A percentile compares a stretch with the other conserved stretches of the same genome.
Evolutionary conservation across 2,888 invertebrate species (phyloP).

Genomic region (Lymantria monacha): DNA sequence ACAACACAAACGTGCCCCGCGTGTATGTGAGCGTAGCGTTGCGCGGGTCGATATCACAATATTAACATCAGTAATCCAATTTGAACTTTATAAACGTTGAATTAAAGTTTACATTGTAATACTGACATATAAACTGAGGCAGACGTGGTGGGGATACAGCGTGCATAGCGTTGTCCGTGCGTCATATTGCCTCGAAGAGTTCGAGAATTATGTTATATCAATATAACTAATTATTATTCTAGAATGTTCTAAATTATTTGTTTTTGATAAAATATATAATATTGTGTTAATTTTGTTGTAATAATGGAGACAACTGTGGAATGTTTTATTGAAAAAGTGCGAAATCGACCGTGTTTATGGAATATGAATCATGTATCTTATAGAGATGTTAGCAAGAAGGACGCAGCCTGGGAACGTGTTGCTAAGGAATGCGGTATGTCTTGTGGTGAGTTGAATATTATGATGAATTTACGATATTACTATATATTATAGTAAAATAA

Average conservation of each 20-base stretch:
- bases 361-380: slow-evolving; percentile 8
- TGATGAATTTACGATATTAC: background rate
- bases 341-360: slow-evolving; percentile 14
- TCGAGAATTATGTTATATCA: background rate
- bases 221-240: background rate
- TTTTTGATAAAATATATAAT: background rate
- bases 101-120: slow-evolving; percentile 1
- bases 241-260: background rate
- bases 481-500: too few species aligned
- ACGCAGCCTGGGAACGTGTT: slow-evolving; percentile 4
- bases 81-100: background rate
- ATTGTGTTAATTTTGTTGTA: background rate
- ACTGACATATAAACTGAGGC: background rate
- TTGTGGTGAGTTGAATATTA: slow-evolving; percentile 5
- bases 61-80: background rate
- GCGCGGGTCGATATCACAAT: slow-evolving; percentile 2
- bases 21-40: slow-evolving; percentile 5
- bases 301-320: slow-evolving; percentile 11
- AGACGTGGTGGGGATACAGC: background rate
- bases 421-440: slow-evolving; percentile 9
- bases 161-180: slow-evolving; percentile 8
- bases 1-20: slow-evolving; percentile 3
- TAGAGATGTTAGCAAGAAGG: slow-evolving; percentile 7
- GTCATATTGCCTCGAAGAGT: background rate
- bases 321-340: slow-evolving; percentile 9